Evolutionary conservation across 2,113 vertebrate genomes (phyloP).

Genomic region (Aegotheles bennettii): DNA sequence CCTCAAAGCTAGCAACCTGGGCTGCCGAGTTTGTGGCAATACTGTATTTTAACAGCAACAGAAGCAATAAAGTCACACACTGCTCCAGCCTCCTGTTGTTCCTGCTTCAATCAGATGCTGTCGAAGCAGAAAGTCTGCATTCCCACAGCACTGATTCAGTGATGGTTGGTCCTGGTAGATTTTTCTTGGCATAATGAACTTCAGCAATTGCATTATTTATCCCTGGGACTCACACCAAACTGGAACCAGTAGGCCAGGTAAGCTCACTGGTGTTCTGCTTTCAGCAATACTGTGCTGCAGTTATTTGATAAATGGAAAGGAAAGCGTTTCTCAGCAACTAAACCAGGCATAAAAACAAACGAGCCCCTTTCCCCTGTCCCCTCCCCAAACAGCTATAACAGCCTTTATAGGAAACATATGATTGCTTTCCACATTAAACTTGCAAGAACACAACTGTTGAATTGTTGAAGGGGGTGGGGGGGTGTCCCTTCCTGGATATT

Average conservation of each 20-base stretch:
- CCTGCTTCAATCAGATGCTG: neutral
- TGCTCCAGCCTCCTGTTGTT: neutral
- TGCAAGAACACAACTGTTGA: conserved; percentile 60
- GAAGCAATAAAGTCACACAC: neutral
- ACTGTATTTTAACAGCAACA: conserved; percentile 25
- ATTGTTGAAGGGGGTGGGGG: neutral
- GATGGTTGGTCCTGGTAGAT: conserved; percentile 68
- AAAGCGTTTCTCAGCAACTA: conserved; percentile 76
- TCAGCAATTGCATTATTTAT: conserved; percentile 74
- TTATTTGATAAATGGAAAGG: conserved; percentile 77
- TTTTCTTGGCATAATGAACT: conserved; percentile 73
- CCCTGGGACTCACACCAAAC: conserved; percentile 75
- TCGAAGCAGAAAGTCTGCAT: neutral
- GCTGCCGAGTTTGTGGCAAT: neutral
- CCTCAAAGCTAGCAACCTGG: neutral
- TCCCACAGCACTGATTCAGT: conserved; percentile 47
- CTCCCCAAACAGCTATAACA: conserved; percentile 65
- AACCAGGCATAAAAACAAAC: neutral
- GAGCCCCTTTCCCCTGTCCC: conserved; percentile 21
- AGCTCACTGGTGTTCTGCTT: conserved; percentile 75
- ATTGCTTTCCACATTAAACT: conserved; percentile 74
- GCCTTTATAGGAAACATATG: conserved; percentile 81
- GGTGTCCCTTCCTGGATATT: neutral
- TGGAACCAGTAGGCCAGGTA: conserved; percentile 78
- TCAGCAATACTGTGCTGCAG: conserved; percentile 69